Evolutionary conservation across 1,140 invertebrate genomes (phyloP).

Genomic region (Drosophila varians): DNA sequence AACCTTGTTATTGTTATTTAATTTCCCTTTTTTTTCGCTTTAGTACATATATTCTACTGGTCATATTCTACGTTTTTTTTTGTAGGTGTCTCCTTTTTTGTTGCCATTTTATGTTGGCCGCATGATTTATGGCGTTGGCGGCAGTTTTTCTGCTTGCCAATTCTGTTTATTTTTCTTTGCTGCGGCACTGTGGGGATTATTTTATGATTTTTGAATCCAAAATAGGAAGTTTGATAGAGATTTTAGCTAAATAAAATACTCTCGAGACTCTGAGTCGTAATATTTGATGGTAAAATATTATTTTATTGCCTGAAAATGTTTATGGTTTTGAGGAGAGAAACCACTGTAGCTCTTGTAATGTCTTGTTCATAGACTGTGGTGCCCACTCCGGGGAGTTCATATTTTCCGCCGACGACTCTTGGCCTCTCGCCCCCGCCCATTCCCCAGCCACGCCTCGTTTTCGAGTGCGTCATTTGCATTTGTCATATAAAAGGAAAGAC

Average conservation of each 20-base stretch:
- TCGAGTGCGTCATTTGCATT: constrained; percentile 72
- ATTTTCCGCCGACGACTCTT: constrained; percentile 1
- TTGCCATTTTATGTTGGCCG: constrained; percentile 48
- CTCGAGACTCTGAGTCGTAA: too few relatives aligned
- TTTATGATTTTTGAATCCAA: too few relatives aligned
- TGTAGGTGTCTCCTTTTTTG: constrained; percentile 23
- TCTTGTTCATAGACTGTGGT: constrained; percentile 46
- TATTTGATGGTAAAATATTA: too few relatives aligned
- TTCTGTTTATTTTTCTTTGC: constrained; percentile 12
- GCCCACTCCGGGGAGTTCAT: constrained; percentile 48
- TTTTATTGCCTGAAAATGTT: too few relatives aligned
- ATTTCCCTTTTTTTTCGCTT: constrained; percentile 60
- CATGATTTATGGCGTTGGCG: constrained; percentile 72
- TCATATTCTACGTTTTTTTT: constrained; percentile 34
- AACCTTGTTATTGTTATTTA: constrained; percentile 81
- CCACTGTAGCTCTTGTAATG: constrained; percentile 35
- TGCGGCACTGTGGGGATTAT: constrained; percentile 35
- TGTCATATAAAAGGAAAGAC: constrained; percentile 43
- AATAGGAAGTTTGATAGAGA: too few relatives aligned
- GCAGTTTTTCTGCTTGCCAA: constrained; percentile 53
- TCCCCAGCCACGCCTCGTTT: not conserved
- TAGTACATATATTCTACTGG: constrained; percentile 14
- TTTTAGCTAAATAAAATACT: too few relatives aligned
- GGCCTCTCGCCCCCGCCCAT: not conserved
- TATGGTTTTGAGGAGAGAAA: not conserved